A percentile compares a stretch with the other conserved stretches of the same genome.
These are phyloP conservation scores for Oxycera nigricornis DNA, from an alignment of 2,888 invertebrate species.

Conservation along the genomic window DNA sequence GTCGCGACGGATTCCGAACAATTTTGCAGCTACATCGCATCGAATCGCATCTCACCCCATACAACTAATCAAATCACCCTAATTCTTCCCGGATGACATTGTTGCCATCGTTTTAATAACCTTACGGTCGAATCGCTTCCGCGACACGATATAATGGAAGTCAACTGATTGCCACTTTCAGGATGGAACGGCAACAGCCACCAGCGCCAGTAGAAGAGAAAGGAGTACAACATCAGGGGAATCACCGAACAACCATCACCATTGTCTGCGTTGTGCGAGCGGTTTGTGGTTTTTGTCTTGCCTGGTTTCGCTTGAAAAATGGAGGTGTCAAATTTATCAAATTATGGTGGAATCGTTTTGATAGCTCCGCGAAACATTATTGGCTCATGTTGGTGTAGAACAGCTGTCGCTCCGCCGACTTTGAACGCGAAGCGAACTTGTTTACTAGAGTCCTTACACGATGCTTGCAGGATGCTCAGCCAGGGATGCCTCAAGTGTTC, in stretches of 20 bases:
- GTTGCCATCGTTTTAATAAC: slow-evolving; percentile 16
- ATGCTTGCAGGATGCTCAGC: too few species aligned
- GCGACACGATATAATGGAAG: background rate
- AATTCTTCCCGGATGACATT: slow-evolving; percentile 16
- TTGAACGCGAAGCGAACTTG: too few species aligned
- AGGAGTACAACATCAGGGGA: background rate
- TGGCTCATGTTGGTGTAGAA: too few species aligned
- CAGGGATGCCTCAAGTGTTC: background rate
- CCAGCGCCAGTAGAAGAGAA: background rate
- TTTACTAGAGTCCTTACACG: too few species aligned
- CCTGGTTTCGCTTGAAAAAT: background rate
- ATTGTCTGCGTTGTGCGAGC: background rate
- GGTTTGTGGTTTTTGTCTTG: background rate
- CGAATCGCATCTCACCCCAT: background rate
- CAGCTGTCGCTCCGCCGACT: too few species aligned
- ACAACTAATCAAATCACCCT: background rate
- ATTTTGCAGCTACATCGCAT: too few species aligned
- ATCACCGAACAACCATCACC: slow-evolving; percentile 10
- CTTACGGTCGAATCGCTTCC: slow-evolving; percentile 19
- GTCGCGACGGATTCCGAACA: too few species aligned
- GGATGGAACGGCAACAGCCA: background rate
- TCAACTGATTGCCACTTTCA: background rate
- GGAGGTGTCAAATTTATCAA: slow-evolving; percentile 26
- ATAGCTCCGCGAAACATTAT: too few species aligned
- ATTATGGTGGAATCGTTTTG: slow-evolving; percentile 14